phyloP scores from a whole-genome alignment of 2,888 invertebrate genomes.

The Cerceris rybyensis region DNA sequence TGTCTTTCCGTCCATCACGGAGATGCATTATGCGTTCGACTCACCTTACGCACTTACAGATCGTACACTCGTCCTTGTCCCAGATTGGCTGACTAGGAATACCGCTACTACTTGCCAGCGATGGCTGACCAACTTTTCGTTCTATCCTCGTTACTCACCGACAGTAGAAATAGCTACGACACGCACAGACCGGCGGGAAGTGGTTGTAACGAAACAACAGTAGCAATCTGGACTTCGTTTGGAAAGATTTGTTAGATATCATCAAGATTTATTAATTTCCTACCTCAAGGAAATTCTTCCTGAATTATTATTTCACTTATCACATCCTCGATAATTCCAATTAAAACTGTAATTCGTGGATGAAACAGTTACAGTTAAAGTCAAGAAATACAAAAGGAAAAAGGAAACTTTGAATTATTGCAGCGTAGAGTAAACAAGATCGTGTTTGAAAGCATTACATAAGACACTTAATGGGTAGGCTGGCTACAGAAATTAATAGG shows the following conservation, averaged over 20 bases:
- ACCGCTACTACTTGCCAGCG: slow-evolving; percentile 61
- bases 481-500: too few relatives aligned
- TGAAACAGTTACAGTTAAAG: too few relatives aligned
- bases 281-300: too few relatives aligned
- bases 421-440: too few relatives aligned
- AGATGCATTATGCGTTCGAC: slow-evolving; percentile 32
- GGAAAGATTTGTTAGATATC: slow-evolving; percentile 47
- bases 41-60: slow-evolving; percentile 59
- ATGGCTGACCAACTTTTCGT: slow-evolving; percentile 70
- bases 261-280: slow-evolving; percentile 18
- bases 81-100: slow-evolving; percentile 71
- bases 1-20: slow-evolving; percentile 37
- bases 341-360: too few relatives aligned
- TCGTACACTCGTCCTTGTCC: slow-evolving; percentile 76
- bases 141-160: slow-evolving; percentile 65
- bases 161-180: slow-evolving; percentile 71
- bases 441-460: too few relatives aligned
- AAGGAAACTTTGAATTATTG: too few relatives aligned
- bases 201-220: slow-evolving; percentile 29
- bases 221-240: slow-evolving; percentile 41
- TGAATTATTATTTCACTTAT: too few relatives aligned
- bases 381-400: too few relatives aligned
- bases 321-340: too few relatives aligned
- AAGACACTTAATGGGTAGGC: too few relatives aligned
- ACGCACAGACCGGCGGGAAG: slow-evolving; percentile 56